phyloP scores from a whole-genome alignment of 2,888 invertebrate genomes.

The Toxonevra muliebris region DNA sequence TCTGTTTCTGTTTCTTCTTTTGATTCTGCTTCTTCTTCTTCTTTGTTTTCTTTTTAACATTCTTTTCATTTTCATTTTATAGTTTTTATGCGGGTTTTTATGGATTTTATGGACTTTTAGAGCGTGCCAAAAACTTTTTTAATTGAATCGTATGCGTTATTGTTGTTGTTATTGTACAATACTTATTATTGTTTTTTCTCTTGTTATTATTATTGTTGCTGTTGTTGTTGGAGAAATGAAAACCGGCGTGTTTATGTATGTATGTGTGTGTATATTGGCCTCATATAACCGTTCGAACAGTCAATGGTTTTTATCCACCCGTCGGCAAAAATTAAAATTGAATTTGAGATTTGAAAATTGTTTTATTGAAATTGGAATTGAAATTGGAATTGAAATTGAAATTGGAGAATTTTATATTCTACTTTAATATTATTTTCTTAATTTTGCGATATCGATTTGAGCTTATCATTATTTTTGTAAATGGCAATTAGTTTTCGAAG shows the following conservation, averaged over 20 bases:
- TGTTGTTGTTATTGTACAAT: too few species aligned
- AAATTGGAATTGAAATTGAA: constrained; percentile 24
- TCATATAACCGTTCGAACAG: not conserved
- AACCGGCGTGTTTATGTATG: not conserved
- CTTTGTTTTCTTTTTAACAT: constrained; percentile 53
- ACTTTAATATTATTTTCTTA: not conserved
- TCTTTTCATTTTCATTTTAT: constrained; percentile 60
- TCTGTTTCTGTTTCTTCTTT: constrained; percentile 27
- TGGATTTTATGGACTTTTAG: constrained; percentile 64
- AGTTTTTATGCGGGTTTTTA: constrained; percentile 62
- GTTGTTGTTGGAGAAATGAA: constrained; percentile 21
- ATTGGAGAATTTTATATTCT: constrained; percentile 5
- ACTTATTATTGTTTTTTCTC: not conserved
- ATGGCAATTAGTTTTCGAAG: not conserved
- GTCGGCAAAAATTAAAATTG: too few species aligned
- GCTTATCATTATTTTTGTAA: not conserved
- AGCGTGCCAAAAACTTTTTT: constrained; percentile 65
- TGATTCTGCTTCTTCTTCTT: constrained; percentile 36
- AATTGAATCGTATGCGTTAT: constrained; percentile 56
- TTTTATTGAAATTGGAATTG: constrained; percentile 24
- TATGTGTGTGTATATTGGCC: too few species aligned
- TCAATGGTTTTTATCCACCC: not conserved
- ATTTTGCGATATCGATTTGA: not conserved
- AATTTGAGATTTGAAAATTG: not conserved
- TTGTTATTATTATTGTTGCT: constrained; percentile 28